Evolutionary conservation across 92 coral and sea anemone species (phyloP).

Genomic region (Pocillopora grandis): DNA sequence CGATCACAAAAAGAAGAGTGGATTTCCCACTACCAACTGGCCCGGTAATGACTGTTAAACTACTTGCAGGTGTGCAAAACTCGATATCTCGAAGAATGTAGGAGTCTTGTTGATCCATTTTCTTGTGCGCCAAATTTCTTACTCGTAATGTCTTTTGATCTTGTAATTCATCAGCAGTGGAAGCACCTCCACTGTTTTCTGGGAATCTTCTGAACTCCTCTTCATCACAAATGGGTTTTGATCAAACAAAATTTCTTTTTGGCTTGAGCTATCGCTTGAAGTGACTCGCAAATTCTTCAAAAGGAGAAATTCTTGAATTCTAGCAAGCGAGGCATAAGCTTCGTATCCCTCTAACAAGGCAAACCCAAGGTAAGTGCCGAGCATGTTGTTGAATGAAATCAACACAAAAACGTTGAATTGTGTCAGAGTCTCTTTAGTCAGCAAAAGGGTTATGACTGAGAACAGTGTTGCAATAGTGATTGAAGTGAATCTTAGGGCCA

Average conservation of each 20-base stretch:
- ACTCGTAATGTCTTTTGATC: neutral
- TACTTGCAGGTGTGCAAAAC: neutral
- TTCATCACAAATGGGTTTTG: neutral
- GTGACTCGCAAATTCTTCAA: neutral
- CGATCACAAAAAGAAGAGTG: neutral
- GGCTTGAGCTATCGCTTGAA: neutral
- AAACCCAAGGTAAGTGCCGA: neutral
- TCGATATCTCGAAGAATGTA: neutral
- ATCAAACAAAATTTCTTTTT: neutral
- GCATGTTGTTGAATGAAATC: neutral
- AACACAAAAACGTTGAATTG: neutral
- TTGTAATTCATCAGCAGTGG: neutral
- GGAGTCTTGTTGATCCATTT: neutral
- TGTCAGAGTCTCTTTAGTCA: constrained; percentile 1
- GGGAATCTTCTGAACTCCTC: neutral
- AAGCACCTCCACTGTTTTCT: neutral
- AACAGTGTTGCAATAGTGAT: neutral
- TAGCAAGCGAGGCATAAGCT: neutral
- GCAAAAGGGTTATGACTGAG: constrained; percentile 5
- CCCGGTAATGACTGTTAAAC: constrained; percentile 3
- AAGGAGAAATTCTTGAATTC: constrained; percentile 12
- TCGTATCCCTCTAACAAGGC: neutral
- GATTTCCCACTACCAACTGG: constrained; percentile 15
- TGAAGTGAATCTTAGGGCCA: neutral
- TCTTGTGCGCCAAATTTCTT: neutral